Evolutionary conservation across 2,113 vertebrate species (phyloP), one percentile per base, ranked within the genome.

Genomic region (Scopus umbretta): DNA sequence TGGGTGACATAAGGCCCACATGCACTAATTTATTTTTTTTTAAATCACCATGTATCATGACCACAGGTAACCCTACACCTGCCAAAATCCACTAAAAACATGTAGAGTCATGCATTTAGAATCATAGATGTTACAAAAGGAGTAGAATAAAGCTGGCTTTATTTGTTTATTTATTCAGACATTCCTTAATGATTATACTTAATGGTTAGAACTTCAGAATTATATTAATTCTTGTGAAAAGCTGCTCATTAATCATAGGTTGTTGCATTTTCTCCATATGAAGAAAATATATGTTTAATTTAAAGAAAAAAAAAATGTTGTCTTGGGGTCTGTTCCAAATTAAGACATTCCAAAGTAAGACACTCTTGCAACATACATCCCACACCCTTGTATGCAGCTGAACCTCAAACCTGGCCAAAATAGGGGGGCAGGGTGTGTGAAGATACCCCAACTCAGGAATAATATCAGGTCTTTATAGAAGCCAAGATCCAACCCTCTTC

Each of bases 141-240:
- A n/a, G 25, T 50, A 73, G 61, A 87, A 80, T 42, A 76, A 95
- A 83, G 7, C 27, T 80, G 14, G 12, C 13, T 86, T 80, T 86
- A 36, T 67, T 92, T 96, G 53, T 91, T 96, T 95, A 74, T 90
- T 94, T 94, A 63, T 80, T 93, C 61, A 96, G 50, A 67, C 90
- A 90, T 95, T 92, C 59, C 61, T 90, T 86, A 79, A 80, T 82
- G 74, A 96, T 97, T 96, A 82, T 91, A 85, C 67, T 90, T 95
- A 92, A 87, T 90, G 19, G 32, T 72, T 95, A 80, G 59, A 95
- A 62, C 19, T 61, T 81, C 6, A 12, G 42, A 86, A 93, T 80
- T 86, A 42, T 70, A 92, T 94, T 96, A 92, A 67, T 89, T 91
- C 36, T 74, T 73, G 74, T 80, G 88, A 95, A 96, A 96, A 92